Evolutionary conservation across 2,888 invertebrate species (phyloP), one percentile per base, ranked within the genome.

Genomic region (Phalera bucephala): DNA sequence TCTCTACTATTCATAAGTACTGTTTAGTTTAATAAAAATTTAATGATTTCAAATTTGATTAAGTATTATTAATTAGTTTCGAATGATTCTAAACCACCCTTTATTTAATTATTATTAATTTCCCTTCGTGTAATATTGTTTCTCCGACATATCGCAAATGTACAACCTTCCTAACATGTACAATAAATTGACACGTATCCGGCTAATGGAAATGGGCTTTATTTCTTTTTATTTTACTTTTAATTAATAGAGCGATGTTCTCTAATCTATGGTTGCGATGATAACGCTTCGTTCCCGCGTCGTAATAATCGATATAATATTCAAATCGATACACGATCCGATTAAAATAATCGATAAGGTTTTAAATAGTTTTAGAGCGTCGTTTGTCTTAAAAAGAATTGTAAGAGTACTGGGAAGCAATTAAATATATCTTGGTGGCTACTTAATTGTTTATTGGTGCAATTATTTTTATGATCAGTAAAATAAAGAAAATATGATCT

Each of bases 141-240:
- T n/a, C n/a, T n/a, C n/a, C n/a, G n/a, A n/a, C n/a, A n/a, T n/a
- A n/a, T n/a, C 17, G 17, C 12, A 21, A 33, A 31, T 33, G 40
- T 42, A 43, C 40, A 46, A 43, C 42, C 31, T 34, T 39, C 53
- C 41, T 55, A 20, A 26, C 19, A 33, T 37, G 32, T 57, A 43
- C n/a, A n/a, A n/a, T 35, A 40, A 45, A 59, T 62, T 57, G 60
- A 62, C 59, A 57, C 47, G 46, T 51, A 53, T 39, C 47, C 45
- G 37, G 36, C 53, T 59, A 56, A 61, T 52, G 62, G 62, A 48
- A 60, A 44, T 21, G 15, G 34, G 44, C 33, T 43, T 45, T 50
- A 40, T 45, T 50, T 54, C 48, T 51, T 54, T 52, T 47, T 52
- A 48, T 51, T 54, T 52, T 41, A 39, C 32, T 58, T 61, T 55